Conservation (phyloP, 2,888 invertebrate genomes). For the Drosophila diplacantha region DNA sequence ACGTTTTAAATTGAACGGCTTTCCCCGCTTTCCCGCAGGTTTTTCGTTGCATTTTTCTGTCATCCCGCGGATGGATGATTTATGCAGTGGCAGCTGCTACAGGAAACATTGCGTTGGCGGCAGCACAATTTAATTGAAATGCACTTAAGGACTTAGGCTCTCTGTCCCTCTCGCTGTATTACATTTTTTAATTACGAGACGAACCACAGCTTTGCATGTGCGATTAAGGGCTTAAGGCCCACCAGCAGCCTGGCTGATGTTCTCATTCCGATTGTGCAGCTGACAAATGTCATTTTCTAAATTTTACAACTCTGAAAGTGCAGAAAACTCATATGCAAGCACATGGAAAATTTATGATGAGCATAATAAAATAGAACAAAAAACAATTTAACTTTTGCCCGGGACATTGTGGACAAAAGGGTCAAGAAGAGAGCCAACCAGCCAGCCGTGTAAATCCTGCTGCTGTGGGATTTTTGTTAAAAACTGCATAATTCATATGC, state of each 20-base stretch:
- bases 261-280: constrained; percentile 33
- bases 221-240: constrained; percentile 26
- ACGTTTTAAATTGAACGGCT: constrained; percentile 66
- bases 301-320: constrained; percentile 23
- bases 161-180: not conserved
- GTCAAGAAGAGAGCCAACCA: constrained; percentile 27
- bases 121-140: constrained; percentile 61
- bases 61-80: constrained; percentile 47
- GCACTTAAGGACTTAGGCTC: constrained; percentile 63
- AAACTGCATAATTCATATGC: constrained; percentile 73
- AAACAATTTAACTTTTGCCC: constrained; percentile 70
- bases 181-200: constrained; percentile 37
- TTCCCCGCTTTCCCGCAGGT: constrained; percentile 31
- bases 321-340: constrained; percentile 35
- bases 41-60: constrained; percentile 4
- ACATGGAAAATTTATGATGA: constrained; percentile 50
- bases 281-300: constrained; percentile 45
- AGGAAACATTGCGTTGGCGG: constrained; percentile 11
- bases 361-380: constrained; percentile 57
- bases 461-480: constrained; percentile 65
- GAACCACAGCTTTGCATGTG: constrained; percentile 29
- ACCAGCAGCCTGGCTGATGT: constrained; percentile 4
- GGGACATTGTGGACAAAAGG: constrained; percentile 30
- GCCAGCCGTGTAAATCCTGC: constrained; percentile 56
- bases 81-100: constrained; percentile 52